Base-by-base conservation (phyloP, 2,888 invertebrate species). In the Diploptera punctata region DNA sequence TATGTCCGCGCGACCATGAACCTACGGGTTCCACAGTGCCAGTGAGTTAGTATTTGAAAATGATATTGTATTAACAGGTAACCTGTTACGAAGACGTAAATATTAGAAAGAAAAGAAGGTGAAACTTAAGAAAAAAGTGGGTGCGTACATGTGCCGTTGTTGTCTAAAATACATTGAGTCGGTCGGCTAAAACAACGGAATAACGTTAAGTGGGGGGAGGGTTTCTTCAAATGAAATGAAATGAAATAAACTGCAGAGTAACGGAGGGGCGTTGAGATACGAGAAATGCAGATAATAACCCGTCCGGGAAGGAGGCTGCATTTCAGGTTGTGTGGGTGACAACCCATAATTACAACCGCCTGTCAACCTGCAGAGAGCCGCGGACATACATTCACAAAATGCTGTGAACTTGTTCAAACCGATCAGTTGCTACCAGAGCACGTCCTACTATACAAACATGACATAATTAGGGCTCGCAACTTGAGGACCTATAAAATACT, bases 301-400 rank as follows among this genome's bases (percentile, higher is more conserved):
- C 26, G 29, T 67, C 71, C 65, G 60, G 44, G 62, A 65, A 47
- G 47, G 47, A 65, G 65, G 43, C 47, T 65, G 65, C 73, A 70
- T 74, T 74, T 70, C 74, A 74, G 65, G 57, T 72, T 69, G 65
- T 74, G 70, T 70, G 72, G 68, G 72, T 73, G 74, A 74, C 74
- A 74, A 73, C 72, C 72, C 68, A 49, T 73, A 74, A 74, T 74
- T 74, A 74, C 49, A 65, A 47, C 19, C 65, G 54, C 61, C 72
- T 68, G 43, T 68, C 31, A 44, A 54, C 62, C 67, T 44, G 13
- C 60, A 18, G 21, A 52, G 21, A 52, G 52, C 52, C n/a, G 26
- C n/a, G 57, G 57, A 57, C 57, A 57, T 16, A 57, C 57, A 18
- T 29, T 5, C 57, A 3, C 57, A 57, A 57, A 57, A 29, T 13